These are phyloP conservation scores for Drosophila orena DNA, from an alignment of 1,140 invertebrate species.

Conservation along the genomic window DNA sequence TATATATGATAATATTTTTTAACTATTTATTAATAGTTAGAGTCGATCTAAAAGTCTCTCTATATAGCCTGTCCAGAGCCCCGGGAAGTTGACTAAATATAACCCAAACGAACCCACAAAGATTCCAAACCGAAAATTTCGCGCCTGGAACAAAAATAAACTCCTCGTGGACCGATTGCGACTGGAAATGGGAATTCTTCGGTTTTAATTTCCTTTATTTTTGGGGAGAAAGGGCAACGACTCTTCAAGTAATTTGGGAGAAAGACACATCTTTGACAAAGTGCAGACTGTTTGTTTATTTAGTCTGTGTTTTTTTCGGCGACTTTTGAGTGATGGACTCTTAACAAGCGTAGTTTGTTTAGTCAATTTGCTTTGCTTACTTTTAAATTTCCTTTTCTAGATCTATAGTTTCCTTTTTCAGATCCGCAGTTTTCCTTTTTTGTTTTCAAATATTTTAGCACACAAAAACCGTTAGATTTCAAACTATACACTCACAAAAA, in stretches of 20 bases:
- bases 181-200: slow-evolving; percentile 43
- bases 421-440: slow-evolving; percentile 1
- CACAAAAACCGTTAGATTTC: slow-evolving; percentile 50
- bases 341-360: slow-evolving; percentile 17
- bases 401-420: slow-evolving; percentile 3
- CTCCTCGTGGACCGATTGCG: slow-evolving; percentile 17
- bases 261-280: slow-evolving; percentile 44
- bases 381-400: slow-evolving; percentile 4
- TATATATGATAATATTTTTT: too few relatives aligned
- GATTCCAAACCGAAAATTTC: slow-evolving; percentile 27
- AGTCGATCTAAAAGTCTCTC: not conserved
- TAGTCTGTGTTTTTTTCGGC: slow-evolving; percentile 24
- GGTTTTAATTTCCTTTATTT: slow-evolving; percentile 24
- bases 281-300: slow-evolving; percentile 42
- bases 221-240: slow-evolving; percentile 69
- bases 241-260: slow-evolving; percentile 41
- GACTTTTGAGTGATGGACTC: slow-evolving; percentile 39
- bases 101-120: slow-evolving; percentile 21
- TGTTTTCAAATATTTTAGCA: not conserved
- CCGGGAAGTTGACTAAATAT: slow-evolving; percentile 32
- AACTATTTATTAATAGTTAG: too few relatives aligned
- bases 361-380: slow-evolving; percentile 19
- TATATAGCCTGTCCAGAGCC: not conserved
- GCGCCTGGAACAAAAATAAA: slow-evolving; percentile 68
- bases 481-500: slow-evolving; percentile 24